phyloP scores from a whole-genome alignment of 1,140 invertebrate genomes.

The Pararge aegeria region DNA sequence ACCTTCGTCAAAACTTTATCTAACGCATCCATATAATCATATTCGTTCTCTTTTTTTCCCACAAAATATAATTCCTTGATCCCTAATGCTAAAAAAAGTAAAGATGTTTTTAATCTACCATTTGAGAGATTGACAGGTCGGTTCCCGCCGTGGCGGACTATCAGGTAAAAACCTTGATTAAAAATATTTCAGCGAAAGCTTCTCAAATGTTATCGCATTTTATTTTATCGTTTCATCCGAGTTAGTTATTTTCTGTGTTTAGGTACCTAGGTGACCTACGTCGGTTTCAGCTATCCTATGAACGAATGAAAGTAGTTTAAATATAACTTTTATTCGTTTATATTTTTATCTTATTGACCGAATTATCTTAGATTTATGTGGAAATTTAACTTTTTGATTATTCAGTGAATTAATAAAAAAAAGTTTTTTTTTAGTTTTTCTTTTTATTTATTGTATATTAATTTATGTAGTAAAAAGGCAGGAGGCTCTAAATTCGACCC shows the following conservation, averaged over 20 bases:
- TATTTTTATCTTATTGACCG: no score
- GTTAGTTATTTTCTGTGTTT: not conserved
- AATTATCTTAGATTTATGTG: no score
- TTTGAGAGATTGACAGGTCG: slow-evolving; percentile 77
- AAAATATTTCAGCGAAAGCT: slow-evolving; percentile 76
- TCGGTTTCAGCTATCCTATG: no score
- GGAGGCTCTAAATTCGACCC: no score
- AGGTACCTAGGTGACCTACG: slow-evolving; percentile 3
- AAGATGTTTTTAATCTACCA: slow-evolving; percentile 78
- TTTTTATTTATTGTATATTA: no score
- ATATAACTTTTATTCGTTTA: no score
- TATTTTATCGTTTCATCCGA: slow-evolving; percentile 31
- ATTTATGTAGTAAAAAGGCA: no score
- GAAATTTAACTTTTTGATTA: no score
- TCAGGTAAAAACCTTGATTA: slow-evolving; percentile 77
- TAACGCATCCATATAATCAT: slow-evolving; percentile 65
- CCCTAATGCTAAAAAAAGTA: slow-evolving; percentile 72
- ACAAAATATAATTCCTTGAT: slow-evolving; percentile 71
- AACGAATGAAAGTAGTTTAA: no score
- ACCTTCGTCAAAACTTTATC: slow-evolving; percentile 71
- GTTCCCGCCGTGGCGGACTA: slow-evolving; percentile 53
- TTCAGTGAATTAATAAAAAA: no score
- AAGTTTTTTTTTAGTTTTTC: no score
- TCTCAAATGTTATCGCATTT: slow-evolving; percentile 47
- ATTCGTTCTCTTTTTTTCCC: slow-evolving; percentile 54